A percentile compares a stretch with the other conserved stretches of the same genome.
Evolutionary conservation across 2,113 vertebrate species (phyloP).

Genomic region (Labeo catla): DNA sequence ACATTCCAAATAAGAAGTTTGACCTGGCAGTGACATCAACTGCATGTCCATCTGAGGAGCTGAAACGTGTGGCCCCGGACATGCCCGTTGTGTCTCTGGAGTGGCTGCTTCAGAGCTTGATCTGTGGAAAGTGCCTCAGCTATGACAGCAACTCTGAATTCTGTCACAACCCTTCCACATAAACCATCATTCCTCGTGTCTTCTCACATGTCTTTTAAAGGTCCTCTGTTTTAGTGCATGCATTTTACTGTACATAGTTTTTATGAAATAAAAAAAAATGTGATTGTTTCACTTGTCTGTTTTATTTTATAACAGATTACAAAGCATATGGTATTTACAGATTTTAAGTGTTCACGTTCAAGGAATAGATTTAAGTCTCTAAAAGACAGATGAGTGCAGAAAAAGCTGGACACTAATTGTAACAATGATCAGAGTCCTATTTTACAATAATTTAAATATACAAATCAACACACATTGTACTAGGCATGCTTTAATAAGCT

Average conservation of each 20-base stretch:
- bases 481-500: neutral
- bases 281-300: conserved; percentile 81
- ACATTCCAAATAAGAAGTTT: conserved; percentile 83
- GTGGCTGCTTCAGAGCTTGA: conserved; percentile 95
- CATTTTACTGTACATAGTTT: conserved; percentile 90
- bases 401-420: neutral
- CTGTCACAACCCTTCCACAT: conserved; percentile 74
- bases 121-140: conserved; percentile 84
- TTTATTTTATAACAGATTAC: conserved; percentile 56
- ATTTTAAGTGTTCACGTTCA: neutral
- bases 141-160: conserved; percentile 86
- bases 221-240: conserved; percentile 85
- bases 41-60: conserved; percentile 80
- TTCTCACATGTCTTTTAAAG: conserved; percentile 64
- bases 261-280: conserved; percentile 93
- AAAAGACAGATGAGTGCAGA: neutral
- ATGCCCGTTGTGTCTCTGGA: conserved; percentile 90
- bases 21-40: conserved; percentile 88
- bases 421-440: neutral
- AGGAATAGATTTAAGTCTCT: neutral
- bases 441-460: conserved; percentile 1
- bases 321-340: neutral
- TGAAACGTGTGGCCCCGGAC: conserved; percentile 81
- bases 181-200: neutral
- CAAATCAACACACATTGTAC: neutral